Conservation (phyloP, 1,140 invertebrate genomes). For the Hydropsyche tenuis region DNA sequence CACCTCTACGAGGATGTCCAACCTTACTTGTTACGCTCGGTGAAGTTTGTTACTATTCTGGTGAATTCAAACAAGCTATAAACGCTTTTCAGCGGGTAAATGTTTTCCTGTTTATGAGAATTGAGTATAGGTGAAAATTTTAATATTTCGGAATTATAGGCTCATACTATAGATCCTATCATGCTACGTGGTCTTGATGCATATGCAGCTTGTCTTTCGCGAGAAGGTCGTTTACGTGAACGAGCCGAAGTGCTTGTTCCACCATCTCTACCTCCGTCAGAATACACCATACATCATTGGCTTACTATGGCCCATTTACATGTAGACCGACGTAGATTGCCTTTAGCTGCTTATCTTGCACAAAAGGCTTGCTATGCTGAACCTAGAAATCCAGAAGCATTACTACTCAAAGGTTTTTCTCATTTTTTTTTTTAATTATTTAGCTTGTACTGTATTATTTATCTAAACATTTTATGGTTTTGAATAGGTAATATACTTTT, state of each 20-base stretch:
- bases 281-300: slow-evolving; percentile 45
- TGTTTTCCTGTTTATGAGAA: background rate
- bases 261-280: slow-evolving; percentile 29
- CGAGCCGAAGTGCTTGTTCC: slow-evolving; percentile 28
- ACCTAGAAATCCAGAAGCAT: slow-evolving; percentile 69
- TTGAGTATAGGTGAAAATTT: background rate
- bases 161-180: slow-evolving; percentile 37
- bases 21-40: slow-evolving; percentile 37
- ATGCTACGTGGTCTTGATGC: slow-evolving; percentile 44
- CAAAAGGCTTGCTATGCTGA: slow-evolving; percentile 57
- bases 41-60: slow-evolving; percentile 44
- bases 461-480: background rate
- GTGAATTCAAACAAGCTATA: slow-evolving; percentile 56
- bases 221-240: slow-evolving; percentile 42
- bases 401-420: slow-evolving; percentile 71
- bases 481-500: slow-evolving; percentile 67
- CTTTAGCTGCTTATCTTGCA: slow-evolving; percentile 55
- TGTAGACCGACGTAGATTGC: slow-evolving; percentile 32
- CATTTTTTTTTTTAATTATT: too few relatives aligned
- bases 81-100: slow-evolving; percentile 55
- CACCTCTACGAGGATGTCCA: slow-evolving; percentile 40
- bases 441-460: too few relatives aligned
- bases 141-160: slow-evolving; percentile 23
- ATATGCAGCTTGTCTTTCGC: slow-evolving; percentile 45
- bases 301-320: slow-evolving; percentile 45